Conservation (phyloP, 2,888 invertebrate species). For the Caenorhabditis japonica region DNA sequence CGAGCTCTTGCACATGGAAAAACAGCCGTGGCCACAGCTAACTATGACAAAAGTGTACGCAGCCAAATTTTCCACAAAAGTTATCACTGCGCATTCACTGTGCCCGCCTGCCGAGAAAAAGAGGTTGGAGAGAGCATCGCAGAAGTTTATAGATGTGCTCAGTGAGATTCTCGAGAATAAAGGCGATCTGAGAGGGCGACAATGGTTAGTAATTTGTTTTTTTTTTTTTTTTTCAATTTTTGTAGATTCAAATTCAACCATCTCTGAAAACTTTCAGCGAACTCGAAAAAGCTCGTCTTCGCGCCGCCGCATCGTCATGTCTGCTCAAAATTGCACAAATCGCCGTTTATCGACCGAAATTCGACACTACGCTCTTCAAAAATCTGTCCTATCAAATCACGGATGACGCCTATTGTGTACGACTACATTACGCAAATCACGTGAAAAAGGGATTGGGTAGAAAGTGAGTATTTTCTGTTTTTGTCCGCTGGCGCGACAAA, state of each 20-base stretch:
- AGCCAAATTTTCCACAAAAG: conserved; percentile 34
- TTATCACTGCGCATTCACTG: conserved; percentile 1
- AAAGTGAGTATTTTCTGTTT: conserved; percentile 13
- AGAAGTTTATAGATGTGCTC: conserved; percentile 37
- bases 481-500: neutral
- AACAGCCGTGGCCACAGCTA: conserved; percentile 44
- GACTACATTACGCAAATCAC: conserved; percentile 20
- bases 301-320: conserved; percentile 36
- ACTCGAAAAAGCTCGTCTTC: conserved; percentile 49
- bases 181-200: conserved; percentile 31
- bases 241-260: too few relatives aligned
- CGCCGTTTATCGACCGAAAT: conserved; percentile 13
- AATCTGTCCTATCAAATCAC: conserved; percentile 27
- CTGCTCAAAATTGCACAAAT: conserved; percentile 40
- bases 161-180: conserved; percentile 32
- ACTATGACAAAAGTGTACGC: conserved; percentile 40
- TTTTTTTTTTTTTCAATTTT: too few relatives aligned
- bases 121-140: conserved; percentile 1
- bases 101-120: neutral
- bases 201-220: conserved; percentile 27
- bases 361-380: conserved; percentile 27
- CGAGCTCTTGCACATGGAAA: conserved; percentile 7
- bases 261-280: conserved; percentile 48
- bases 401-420: conserved; percentile 37
- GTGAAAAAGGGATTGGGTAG: conserved; percentile 15